Evolutionary conservation across 2,797 vertebrate genomes (phyloP).

Genomic region (Dromococcyx pavoninus): DNA sequence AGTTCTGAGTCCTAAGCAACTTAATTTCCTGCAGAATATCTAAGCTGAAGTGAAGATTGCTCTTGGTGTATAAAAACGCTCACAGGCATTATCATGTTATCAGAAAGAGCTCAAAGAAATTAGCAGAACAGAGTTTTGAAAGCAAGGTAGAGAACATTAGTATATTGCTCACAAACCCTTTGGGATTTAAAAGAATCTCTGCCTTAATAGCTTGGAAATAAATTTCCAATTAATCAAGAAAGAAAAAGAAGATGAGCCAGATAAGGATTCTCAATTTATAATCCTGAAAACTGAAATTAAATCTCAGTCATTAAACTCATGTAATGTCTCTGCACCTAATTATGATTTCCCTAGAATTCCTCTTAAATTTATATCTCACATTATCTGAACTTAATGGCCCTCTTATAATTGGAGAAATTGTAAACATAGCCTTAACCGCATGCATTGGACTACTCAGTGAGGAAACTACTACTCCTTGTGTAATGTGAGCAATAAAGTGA

Average conservation of each 20-base stretch:
- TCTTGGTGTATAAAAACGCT: neutral
- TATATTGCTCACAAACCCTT: constrained; percentile 14
- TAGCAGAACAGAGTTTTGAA: neutral
- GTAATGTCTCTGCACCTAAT: constrained; percentile 52
- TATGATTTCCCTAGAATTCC: constrained; percentile 50
- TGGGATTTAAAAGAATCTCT: neutral
- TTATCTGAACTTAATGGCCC: constrained; percentile 45
- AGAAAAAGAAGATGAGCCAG: neutral
- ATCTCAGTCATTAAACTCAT: constrained; percentile 58
- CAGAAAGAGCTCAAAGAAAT: neutral
- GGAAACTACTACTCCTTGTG: neutral
- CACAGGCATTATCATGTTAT: neutral
- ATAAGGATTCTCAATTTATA: constrained; percentile 60
- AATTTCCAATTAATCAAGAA: constrained; percentile 62
- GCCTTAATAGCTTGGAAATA: constrained; percentile 53
- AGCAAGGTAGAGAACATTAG: neutral
- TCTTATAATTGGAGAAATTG: constrained; percentile 45
- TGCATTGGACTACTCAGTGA: neutral
- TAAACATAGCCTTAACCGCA: neutral
- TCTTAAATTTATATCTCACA: constrained; percentile 45
- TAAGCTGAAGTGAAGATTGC: neutral
- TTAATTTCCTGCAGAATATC: neutral
- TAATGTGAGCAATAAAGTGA: neutral
- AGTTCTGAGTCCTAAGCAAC: neutral
- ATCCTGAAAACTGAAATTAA: constrained; percentile 63